Evolutionary conservation across 2,113 vertebrate species (phyloP).

Genomic region (Zosterops hypoxanthus): DNA sequence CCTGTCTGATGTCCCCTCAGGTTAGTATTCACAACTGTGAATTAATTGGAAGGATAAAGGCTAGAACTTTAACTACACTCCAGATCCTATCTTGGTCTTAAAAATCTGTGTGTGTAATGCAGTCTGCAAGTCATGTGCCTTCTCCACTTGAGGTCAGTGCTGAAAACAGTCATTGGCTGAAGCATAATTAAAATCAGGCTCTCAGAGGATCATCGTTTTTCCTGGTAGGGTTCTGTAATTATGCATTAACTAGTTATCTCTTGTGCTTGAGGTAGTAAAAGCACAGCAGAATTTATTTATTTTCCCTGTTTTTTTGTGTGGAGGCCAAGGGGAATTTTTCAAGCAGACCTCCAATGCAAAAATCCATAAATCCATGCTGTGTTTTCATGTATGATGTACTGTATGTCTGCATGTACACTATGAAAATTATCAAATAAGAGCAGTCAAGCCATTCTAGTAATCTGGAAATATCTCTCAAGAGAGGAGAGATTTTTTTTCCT

Average conservation of each 20-base stretch:
- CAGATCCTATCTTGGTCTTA: not conserved
- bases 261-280: not conserved
- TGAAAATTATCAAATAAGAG: not conserved
- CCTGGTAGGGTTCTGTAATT: conserved; percentile 7
- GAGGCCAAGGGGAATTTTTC: not conserved
- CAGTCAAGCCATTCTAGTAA: not conserved
- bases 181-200: conserved; percentile 6
- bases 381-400: not conserved
- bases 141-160: not conserved
- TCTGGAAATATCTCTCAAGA: conserved; percentile 22
- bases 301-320: not conserved
- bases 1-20: not conserved
- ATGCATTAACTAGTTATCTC: not conserved
- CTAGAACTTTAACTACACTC: not conserved
- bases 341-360: not conserved
- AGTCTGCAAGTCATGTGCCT: not conserved
- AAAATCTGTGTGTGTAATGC: not conserved
- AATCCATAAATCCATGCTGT: not conserved
- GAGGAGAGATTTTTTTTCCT: not conserved
- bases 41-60: not conserved
- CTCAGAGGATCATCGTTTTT: not conserved
- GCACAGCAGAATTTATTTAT: not conserved
- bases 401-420: not conserved
- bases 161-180: not conserved
- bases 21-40: not conserved